Conservation (phyloP, 1,140 invertebrate species). For the Drosophila funebris region DNA sequence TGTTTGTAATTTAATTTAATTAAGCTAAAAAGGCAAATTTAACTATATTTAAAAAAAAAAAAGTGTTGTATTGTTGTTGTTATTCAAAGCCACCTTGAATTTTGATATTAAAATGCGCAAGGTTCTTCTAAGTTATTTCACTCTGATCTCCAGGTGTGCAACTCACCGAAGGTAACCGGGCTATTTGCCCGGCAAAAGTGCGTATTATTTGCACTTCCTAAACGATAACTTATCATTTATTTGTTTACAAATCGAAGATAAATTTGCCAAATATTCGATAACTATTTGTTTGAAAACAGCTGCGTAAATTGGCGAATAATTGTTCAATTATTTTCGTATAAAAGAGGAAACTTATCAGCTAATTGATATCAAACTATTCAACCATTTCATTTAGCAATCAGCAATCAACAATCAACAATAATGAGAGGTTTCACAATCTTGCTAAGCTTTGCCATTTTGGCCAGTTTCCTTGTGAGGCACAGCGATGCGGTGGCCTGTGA, state of each 20-base stretch:
- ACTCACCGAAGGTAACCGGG: background rate
- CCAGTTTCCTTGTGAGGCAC: conserved; percentile 3
- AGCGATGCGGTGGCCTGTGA: conserved; percentile 20
- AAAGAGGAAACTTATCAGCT: background rate
- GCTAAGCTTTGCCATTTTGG: conserved; percentile 12
- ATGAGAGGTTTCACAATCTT: conserved; percentile 3
- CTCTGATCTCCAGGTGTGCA: too few species aligned
- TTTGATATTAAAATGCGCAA: too few species aligned
- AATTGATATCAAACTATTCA: conserved; percentile 5
- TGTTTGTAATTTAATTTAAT: too few species aligned
- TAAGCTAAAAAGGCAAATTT: too few species aligned
- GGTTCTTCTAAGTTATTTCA: too few species aligned
- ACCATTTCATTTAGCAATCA: background rate
- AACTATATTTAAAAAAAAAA: too few species aligned
- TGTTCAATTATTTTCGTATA: conserved; percentile 5
- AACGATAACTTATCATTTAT: background rate
- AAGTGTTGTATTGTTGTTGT: too few species aligned
- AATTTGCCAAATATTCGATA: background rate
- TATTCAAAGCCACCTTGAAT: too few species aligned
- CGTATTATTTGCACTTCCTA: background rate
- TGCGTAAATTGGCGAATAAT: background rate
- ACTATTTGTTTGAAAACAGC: background rate
- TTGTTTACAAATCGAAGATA: background rate
- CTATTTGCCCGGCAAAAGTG: background rate
- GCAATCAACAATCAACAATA: background rate